Base-by-base conservation (phyloP, 2,797 vertebrate species). In the Melanotaenia boesemani region DNA sequence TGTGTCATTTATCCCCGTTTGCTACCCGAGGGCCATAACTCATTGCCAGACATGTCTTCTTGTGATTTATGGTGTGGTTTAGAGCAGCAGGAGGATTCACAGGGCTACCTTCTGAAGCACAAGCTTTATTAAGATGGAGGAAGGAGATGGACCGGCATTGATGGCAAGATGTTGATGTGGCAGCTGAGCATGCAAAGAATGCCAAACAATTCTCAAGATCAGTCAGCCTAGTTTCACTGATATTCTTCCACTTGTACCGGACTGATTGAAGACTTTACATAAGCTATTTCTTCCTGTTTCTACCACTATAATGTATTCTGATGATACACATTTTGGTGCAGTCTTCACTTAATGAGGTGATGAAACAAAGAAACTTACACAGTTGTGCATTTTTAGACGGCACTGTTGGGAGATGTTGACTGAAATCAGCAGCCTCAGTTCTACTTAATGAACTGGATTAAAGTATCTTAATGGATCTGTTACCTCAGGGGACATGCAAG, bases 11-110 rank as follows among this genome's bases (percentile, higher is more conserved):
- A 82, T 87, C 69, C 73, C 57, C 10, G 72, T 68, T 73, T 66
- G 18, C 63, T 30, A 71, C 62, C 70, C 50, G 70, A 61, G 67
- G 76, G 69, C 80, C 13, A 30, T 64, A 76, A 67, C 44, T 83
- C 77, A 77, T 69, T 78, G 75, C 72, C 74, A 83, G 75, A 72
- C 74, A 9, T 41, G 60, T 68, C 70, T 46, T 34, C 26, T 28
- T 8, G 56, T 89, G 86, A 90, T 88, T 87, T 76, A 91, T 74
- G 60, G 55, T 44, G 46, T 57, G 74, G 81, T 81, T 79, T 81
- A 80, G 57, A 52, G 74, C 63, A 63, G 44, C 54, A 60, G 46
- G 80, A 84, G 32, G 77, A 78, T 70, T 73, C 68, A 61, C 68
- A 6, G 41, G 41, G 67, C 70, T 56, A 4, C 30, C 76, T 58